These are phyloP conservation scores for Apocheima hispidaria DNA, from an alignment of 2,888 invertebrate species.

Conservation along the genomic window DNA sequence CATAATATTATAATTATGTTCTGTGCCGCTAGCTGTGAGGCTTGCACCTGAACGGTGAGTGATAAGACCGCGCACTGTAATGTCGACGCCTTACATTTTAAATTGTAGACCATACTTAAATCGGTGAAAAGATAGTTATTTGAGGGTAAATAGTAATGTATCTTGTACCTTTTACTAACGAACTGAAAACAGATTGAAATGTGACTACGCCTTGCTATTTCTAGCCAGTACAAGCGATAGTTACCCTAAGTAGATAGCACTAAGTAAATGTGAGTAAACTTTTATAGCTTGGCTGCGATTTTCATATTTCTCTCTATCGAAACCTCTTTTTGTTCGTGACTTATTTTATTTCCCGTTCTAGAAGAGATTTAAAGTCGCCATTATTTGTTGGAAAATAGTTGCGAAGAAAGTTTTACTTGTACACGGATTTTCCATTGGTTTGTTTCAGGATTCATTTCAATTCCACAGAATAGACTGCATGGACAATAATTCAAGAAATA, in stretches of 20 bases:
- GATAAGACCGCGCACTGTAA: no score
- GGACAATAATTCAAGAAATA: no score
- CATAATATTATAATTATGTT: no score
- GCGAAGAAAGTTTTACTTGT: constrained; percentile 20
- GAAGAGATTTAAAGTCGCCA: constrained; percentile 22
- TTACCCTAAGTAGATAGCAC: constrained; percentile 15
- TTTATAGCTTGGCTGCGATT: constrained; percentile 49
- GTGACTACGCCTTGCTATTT: background rate
- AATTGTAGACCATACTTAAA: no score
- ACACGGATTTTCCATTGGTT: constrained; percentile 47
- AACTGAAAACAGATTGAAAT: background rate
- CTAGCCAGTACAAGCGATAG: background rate
- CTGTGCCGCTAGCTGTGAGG: no score
- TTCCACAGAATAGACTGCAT: no score
- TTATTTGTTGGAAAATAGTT: constrained; percentile 24
- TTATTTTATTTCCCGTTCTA: constrained; percentile 27
- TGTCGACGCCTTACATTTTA: no score
- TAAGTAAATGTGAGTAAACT: constrained; percentile 9
- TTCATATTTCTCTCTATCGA: constrained; percentile 54
- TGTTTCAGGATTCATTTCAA: constrained; percentile 14
- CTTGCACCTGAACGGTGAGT: no score
- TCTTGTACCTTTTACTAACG: no score
- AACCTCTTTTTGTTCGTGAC: constrained; percentile 50
- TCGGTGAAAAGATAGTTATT: no score
- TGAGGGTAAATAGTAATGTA: no score